Evolutionary conservation across 2,113 vertebrate genomes (phyloP), one percentile per base, ranked within the genome.

Genomic region (Corythornis cristatus): DNA sequence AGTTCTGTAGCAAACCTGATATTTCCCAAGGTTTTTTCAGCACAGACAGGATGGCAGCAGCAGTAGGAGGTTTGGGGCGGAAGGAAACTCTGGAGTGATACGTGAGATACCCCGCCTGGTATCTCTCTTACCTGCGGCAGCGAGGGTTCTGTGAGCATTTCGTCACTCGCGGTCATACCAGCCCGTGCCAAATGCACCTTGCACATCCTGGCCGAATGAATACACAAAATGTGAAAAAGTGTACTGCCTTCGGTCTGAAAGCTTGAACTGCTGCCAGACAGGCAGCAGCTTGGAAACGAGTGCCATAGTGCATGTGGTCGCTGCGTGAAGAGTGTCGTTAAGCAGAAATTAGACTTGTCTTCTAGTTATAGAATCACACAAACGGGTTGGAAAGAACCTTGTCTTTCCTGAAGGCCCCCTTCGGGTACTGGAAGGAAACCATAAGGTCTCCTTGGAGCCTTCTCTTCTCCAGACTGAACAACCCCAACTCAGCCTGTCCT

Each of bases 201-300:
- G 11, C 21, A 4, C 1, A 0, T 53, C 9, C 60, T 10, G 61
- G 7, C 42, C 42, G 42, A 8, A 1, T 1, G 29, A 11, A 10
- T 1, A 3, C 6, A 2, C 3, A 1, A 1, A 15, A 5, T 9
- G 37, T 4, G 11, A 5, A 11, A 28, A 8, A 31, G 12, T 3
- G 0, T 1, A 0, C 21, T 16, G 48, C 40, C 10, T 28, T 2
- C 2, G 35, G 8, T 20, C 54, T 22, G 15, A 7, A 42, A 7
- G 4, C 8, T 8, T 2, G 21, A 8, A 3, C 3, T 8, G n/a
- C 23, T 56, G 20, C 15, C 67, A 29, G 11, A 19, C 37, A 33
- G 75, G 20, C n/a, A 28, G 60, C 22, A 5, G 0, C 8, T 37
- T 1, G 0, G 15, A 21, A 37, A 5, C 4, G 42, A 20, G 16